Evolutionary conservation across 2,113 vertebrate genomes (phyloP), one percentile per base, ranked within the genome.

Genomic region (Polypterus bichir): DNA sequence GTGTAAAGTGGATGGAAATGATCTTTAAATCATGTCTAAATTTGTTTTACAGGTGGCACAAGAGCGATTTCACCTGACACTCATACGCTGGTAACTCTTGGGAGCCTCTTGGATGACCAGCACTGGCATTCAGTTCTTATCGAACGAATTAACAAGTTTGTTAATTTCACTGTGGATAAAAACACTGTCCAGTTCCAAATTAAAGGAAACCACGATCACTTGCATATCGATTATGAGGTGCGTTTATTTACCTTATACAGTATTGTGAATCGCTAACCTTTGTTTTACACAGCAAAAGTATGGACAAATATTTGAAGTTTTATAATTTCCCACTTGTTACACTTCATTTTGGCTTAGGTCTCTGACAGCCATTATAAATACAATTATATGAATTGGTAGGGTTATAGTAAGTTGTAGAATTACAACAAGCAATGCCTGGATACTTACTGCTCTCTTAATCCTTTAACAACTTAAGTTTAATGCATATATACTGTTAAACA

Each of bases 161-260:
- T 94, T 70, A 95, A 94, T 82, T 85, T 96, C 67, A 94, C 91
- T 0, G 91, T 97, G 81, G 93, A 97, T 71, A 89, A 87, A 73
- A 90, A 86, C 65, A 83, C 80, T 48, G 80, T 73, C 63, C 80
- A 72, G 73, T 84, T 92, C 73, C 84, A 81, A 47, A 67, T 86
- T 61, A 90, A 85, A 47, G 79, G 85, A 46, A 79, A 84, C 60
- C 79, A 88, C 72, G 74, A 54, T 74, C 84, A 82, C 75, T 86
- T 88, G 83, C 85, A 89, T 57, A 84, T 91, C 66, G 80, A 81
- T 73, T 72, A 88, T 68, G 87, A 93, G 92, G 94, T 97, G 76
- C 86, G 87, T 47, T 53, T 74, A 68, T 70, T 74, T 73, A 62
- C 7, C 49, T 44, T 8, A 6, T 52, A 27, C 27, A 27, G 27